Evolutionary conservation across 1,140 invertebrate genomes (phyloP), one percentile per base, ranked within the genome.

Genomic region (Pseudomyrmex concolor): DNA sequence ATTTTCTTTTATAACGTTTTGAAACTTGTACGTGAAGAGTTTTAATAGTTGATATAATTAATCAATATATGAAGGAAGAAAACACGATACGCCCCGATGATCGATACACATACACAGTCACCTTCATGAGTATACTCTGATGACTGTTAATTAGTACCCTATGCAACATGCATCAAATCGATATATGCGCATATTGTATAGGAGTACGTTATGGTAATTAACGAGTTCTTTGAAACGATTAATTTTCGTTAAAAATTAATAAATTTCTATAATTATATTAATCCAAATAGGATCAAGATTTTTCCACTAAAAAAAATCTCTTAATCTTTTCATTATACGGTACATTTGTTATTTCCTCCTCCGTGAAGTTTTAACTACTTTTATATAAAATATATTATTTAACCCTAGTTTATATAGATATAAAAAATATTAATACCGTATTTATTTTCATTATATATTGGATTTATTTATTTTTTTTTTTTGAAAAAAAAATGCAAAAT

Each of bases 111-210:
- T 57, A 59, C 51, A 45, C 34, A 17, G 54, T 19, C 54, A 48
- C 19, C 8, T 59, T 51, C 57, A 50, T 17, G 68, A 13, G 51
- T 48, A 2, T 8, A 63, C 48, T 12, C 57, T 45, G 57, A 51
- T 73, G 70, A 54, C 68, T 19, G 78, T 82, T 82, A 82, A 82
- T 82, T 82, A 82, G 68, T 12, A 57, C 55, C 25, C 57, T 22
- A 25, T 48, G 77, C 50, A 12, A 45, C 8, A 62, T 50, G 68
- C 43, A 0, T 9, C 45, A 22, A 63, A 70, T 77, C 74, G 55
- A 81, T 54, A 81, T 51, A 34, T 22, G 19, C 19, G 34, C n/a
- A 77, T 64, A 83, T 55, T 22, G 17, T 54, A 64, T 54, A 64
- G 48, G n/a, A 54, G 17, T 22, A 50, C 70, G 8, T 55, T 13